Base-by-base conservation (phyloP, 2,113 vertebrate species). In the Eublepharis macularius region DNA sequence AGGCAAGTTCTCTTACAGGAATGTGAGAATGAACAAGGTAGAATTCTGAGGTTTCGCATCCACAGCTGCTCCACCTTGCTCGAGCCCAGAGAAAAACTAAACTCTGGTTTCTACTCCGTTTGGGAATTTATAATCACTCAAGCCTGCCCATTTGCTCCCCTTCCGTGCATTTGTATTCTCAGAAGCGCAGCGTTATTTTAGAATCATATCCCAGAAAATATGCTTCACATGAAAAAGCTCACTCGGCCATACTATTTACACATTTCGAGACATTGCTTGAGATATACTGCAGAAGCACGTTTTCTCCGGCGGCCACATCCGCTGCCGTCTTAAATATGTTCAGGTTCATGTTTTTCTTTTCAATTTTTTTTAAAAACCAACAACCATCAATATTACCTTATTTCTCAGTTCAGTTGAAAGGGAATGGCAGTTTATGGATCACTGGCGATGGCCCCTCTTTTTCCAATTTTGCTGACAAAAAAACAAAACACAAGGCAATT, bases 91-190 rank as follows among this genome's bases (percentile, higher is more conserved):
- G 74, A 88, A 76, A 76, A 90, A 85, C 76, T 63, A 51, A 45
- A 82, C 84, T 78, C 69, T 4, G 69, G 54, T 4, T 84, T 77
- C 70, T 80, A 10, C 81, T 87, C 49, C 51, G 17, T 74, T 47
- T 88, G 73, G 83, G 84, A 51, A 89, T 1, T 8, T 34, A 21
- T n/a, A 65, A 32, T 86, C 66, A 82, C 84, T 87, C 85, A 7
- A 2, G 65, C 82, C 72, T 26, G 0, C 24, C 24, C 79, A 66
- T n/a, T 4, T 43, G 12, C 39, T 6, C 70, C 16, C 70, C 24
- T 29, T 5, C 41, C 4, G 16, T 17, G 17, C 5, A 24, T 63
- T 5, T 32, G 21, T 78, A 41, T 57, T 41, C 76, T 26, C 60
- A 78, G 76, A 78, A 78, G 26, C 29, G 9, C 13, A n/a, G 6